These are phyloP conservation scores for Herpailurus yagouaroundi DNA, from an alignment of 2,113 vertebrate genomes.

Conservation along the genomic window DNA sequence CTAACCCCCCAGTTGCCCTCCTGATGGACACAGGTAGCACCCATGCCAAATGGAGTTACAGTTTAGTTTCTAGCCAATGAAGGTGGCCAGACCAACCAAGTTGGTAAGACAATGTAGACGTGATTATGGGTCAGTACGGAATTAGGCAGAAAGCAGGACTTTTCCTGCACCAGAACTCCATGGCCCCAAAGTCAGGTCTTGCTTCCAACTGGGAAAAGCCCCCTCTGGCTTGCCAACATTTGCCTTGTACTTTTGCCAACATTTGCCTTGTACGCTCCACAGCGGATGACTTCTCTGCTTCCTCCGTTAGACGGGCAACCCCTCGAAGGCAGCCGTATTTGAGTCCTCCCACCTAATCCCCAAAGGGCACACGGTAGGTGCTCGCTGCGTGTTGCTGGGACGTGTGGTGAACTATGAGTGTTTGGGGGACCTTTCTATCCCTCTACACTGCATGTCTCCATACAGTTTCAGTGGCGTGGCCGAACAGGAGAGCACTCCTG, in stretches of 20 bases:
- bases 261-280: background rate
- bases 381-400: accelerated
- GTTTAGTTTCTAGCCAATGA: background rate
- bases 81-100: background rate
- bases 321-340: background rate
- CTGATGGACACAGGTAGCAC: accelerated
- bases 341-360: background rate
- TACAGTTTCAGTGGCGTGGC: background rate
- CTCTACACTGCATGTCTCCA: background rate
- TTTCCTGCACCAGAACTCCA: background rate
- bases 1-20: background rate
- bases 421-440: background rate
- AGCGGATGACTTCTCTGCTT: background rate
- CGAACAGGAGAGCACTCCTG: no score
- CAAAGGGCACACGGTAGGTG: background rate
- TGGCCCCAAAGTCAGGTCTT: background rate
- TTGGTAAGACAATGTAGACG: background rate
- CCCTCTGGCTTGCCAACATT: accelerated
- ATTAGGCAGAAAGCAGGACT: background rate
- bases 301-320: background rate
- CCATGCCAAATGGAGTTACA: background rate
- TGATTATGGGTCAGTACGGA: background rate
- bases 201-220: background rate
- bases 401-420: accelerated
- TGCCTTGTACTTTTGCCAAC: background rate